Conservation (phyloP, 2,113 vertebrate species). For the Trogon surrucura region DNA sequence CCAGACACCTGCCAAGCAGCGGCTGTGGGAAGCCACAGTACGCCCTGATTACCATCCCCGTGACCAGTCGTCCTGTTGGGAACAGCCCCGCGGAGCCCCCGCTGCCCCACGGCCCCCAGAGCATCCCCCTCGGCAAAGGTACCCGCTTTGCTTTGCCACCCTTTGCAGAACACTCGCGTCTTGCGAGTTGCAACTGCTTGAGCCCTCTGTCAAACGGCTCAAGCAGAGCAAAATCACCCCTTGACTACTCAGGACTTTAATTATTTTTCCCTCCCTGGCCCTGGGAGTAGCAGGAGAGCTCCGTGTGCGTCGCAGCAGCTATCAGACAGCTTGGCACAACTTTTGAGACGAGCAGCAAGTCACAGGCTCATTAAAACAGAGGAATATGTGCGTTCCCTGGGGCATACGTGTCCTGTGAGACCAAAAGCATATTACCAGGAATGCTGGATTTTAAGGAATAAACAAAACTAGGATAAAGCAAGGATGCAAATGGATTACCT, state of each 20-base stretch:
- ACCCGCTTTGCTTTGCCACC: background rate
- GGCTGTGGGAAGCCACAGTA: background rate
- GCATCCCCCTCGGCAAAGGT: background rate
- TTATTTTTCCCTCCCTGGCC: background rate
- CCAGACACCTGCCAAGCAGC: background rate
- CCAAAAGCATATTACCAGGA: background rate
- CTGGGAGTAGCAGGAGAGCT: background rate
- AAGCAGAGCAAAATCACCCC: background rate
- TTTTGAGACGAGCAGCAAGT: background rate
- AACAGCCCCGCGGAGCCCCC: background rate
- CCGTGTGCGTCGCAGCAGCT: background rate
- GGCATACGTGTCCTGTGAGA: background rate
- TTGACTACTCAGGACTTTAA: background rate
- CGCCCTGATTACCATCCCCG: background rate
- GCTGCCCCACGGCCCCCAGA: accelerated
- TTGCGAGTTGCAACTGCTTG: background rate
- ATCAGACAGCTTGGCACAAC: background rate
- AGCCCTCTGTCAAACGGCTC: background rate
- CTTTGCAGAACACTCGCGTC: no score
- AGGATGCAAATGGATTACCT: no score
- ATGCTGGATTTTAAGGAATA: background rate
- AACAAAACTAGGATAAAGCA: background rate
- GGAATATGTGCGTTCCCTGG: background rate
- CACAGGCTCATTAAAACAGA: background rate
- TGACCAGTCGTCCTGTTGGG: accelerated